Evolutionary conservation across 2,113 vertebrate species (phyloP).

Genomic region (Perccottus glenii): DNA sequence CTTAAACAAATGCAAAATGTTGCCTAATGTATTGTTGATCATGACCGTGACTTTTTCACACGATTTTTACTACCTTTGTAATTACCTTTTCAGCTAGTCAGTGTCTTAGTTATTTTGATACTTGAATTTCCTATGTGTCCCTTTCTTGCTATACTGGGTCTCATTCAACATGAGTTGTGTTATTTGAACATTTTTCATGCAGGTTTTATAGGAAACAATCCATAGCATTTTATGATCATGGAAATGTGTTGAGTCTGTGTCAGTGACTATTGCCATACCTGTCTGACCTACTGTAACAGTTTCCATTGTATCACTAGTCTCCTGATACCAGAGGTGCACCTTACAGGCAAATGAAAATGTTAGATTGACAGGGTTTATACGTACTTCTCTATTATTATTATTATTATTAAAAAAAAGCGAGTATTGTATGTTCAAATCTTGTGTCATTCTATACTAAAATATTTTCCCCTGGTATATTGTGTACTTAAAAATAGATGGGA

Average conservation of each 20-base stretch:
- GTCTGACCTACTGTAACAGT: slow-evolving; percentile 62
- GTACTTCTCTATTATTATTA: slow-evolving; percentile 67
- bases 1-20: slow-evolving; percentile 77
- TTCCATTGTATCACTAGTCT: slow-evolving; percentile 54
- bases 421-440: slow-evolving; percentile 61
- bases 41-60: slow-evolving; percentile 57
- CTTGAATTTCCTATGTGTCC: slow-evolving; percentile 76
- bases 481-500: slow-evolving; percentile 54
- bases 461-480: slow-evolving; percentile 68
- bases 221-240: slow-evolving; percentile 38
- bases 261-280: slow-evolving; percentile 22
- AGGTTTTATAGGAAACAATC: slow-evolving; percentile 71
- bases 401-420: slow-evolving; percentile 58
- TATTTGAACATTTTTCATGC: slow-evolving; percentile 49
- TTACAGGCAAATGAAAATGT: slow-evolving; percentile 69
- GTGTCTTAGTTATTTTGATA: slow-evolving; percentile 79
- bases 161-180: slow-evolving; percentile 39
- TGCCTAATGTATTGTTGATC: slow-evolving; percentile 78
- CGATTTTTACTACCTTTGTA: slow-evolving; percentile 76
- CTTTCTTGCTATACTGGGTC: slow-evolving; percentile 44
- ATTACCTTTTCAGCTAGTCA: slow-evolving; percentile 62
- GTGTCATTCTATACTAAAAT: slow-evolving; percentile 59
- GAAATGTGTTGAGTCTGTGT: slow-evolving; percentile 42
- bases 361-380: slow-evolving; percentile 76
- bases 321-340: slow-evolving; percentile 70